Percentiles rank a stretch among this genome's conserved stretches.
Conservation (phyloP, 1,140 invertebrate genomes). For the Pachyrhynchus sulphureomaculatus region DNA sequence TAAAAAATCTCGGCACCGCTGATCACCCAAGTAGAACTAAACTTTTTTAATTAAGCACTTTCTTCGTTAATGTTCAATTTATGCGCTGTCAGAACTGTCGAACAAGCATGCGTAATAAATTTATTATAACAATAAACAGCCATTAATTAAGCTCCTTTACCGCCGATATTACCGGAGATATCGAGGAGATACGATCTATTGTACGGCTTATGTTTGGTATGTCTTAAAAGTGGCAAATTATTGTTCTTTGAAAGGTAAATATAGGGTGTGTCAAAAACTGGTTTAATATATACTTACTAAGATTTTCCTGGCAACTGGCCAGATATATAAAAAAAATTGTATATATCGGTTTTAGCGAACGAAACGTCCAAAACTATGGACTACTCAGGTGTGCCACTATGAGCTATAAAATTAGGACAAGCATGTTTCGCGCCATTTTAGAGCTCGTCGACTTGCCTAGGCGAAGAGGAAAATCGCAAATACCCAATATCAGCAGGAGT, state of each 20-base stretch:
- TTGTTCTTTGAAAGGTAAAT: background rate
- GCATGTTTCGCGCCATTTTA: too few species aligned
- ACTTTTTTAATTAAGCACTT: slow-evolving; percentile 24
- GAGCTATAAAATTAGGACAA: too few species aligned
- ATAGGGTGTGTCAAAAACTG: background rate
- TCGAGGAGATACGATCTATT: slow-evolving; percentile 15
- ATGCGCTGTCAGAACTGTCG: slow-evolving; percentile 19
- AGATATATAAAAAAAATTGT: too few species aligned
- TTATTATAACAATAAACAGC: slow-evolving; percentile 20
- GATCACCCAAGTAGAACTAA: slow-evolving; percentile 14
- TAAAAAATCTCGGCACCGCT: slow-evolving; percentile 5
- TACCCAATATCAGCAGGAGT: too few species aligned
- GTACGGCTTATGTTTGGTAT: slow-evolving; percentile 15
- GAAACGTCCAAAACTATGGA: too few species aligned
- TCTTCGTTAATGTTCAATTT: slow-evolving; percentile 22
- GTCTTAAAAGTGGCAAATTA: slow-evolving; percentile 22
- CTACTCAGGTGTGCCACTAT: too few species aligned
- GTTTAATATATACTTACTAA: too few species aligned
- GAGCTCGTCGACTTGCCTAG: too few species aligned
- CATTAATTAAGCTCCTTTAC: slow-evolving; percentile 19
- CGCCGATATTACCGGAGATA: slow-evolving; percentile 15
- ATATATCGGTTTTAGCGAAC: too few species aligned
- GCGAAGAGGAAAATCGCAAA: too few species aligned
- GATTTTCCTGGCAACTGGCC: too few species aligned
- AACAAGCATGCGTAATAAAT: slow-evolving; percentile 24